Evolutionary conservation across 2,797 vertebrate species (phyloP), one percentile per base, ranked within the genome.

Genomic region (Phalloptychus januarius): DNA sequence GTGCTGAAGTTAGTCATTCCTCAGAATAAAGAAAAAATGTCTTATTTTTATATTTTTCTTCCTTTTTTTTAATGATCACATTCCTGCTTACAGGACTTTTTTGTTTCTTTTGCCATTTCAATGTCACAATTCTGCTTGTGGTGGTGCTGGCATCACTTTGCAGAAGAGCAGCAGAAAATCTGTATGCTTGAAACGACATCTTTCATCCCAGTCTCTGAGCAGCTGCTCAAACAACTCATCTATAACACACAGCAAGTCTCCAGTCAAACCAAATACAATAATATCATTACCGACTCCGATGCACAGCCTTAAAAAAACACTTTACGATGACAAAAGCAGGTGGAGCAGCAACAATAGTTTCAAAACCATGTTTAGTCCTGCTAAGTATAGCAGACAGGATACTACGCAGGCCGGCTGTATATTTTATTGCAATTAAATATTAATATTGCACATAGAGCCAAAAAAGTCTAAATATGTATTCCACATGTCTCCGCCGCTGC

Each of bases 401-500:
- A 48, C 54, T 83, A 78, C 63, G 65, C 71, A 70, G 63, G 63
- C 79, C 28, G 74, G 44, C 69, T 74, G 31, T 84, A 38, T 87
- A 89, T 84, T 90, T 89, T 90, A 92, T 90, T 88, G 81, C 85
- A 80, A 88, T 89, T 85, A 87, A 84, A 89, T 85, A 89, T 84
- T 87, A 86, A 83, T 87, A 80, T 77, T 83, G 83, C 81, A 72
- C 76, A 84, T 88, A 91, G 84, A 83, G 89, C 83, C 86, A 88
- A 84, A 85, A 79, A 83, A 84, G 82, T 81, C 82, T 87, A 85
- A 75, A 83, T 85, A 79, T 80, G 83, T 83, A 63, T 76, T 89
- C 85, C 82, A 79, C 83, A 88, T 79, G 90, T 90, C 84, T 89
- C 85, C 86, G 75, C 84, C 76, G n/a, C 85, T 82, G 85, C 90